Conservation (phyloP, 2,888 invertebrate genomes). For the Lasius fuliginosus region DNA sequence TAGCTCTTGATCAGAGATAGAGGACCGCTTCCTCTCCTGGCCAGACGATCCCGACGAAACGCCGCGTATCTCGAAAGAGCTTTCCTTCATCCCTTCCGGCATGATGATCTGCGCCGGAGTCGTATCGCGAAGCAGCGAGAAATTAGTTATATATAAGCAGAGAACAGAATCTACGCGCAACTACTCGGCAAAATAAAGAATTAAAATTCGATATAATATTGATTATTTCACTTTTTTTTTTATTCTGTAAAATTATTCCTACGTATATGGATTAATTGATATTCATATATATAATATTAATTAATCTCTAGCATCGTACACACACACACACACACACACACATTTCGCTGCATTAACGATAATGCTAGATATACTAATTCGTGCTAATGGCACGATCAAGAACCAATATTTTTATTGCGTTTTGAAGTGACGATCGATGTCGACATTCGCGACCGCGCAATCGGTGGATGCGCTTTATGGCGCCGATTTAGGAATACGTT, state of each 20-base stretch:
- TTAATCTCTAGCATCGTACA: not conserved
- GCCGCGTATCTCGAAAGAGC: constrained; percentile 35
- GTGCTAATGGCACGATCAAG: not conserved
- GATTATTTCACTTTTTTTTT: not conserved
- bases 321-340: not conserved
- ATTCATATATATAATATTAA: not conserved
- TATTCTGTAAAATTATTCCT: not conserved
- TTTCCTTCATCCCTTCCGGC: constrained; percentile 11
- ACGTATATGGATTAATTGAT: not conserved
- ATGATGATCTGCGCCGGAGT: constrained; percentile 24
- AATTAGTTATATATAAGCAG: not conserved
- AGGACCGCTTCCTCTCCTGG: constrained; percentile 11
- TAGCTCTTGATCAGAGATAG: constrained; percentile 52
- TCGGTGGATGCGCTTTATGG: constrained; percentile 11
- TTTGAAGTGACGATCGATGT: not conserved
- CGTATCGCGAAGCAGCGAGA: not conserved
- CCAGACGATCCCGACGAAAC: constrained; percentile 21
- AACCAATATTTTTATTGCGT: not conserved
- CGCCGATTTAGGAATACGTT: constrained; percentile 21
- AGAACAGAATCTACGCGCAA: not conserved
- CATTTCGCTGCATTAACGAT: not conserved
- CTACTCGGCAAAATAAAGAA: not conserved
- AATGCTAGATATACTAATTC: not conserved
- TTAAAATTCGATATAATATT: too few species aligned
- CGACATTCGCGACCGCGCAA: not conserved